Evolutionary conservation across 2,797 vertebrate genomes (phyloP).

Genomic region (Sebastolobus altivelis): DNA sequence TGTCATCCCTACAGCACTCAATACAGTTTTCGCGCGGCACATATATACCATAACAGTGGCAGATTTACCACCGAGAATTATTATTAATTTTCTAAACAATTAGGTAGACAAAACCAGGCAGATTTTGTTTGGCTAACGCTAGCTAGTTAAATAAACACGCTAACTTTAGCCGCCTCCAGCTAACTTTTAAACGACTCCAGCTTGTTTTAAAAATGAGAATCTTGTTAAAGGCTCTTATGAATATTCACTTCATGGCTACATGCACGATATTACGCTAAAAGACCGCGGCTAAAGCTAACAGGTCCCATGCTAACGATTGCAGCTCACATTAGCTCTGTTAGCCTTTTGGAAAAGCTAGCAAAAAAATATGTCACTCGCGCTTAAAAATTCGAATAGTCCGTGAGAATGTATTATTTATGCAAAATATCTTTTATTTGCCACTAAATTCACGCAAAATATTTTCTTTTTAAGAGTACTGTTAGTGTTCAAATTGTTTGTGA

Average conservation of each 20-base stretch:
- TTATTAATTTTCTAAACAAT: background rate
- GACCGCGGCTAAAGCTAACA: background rate
- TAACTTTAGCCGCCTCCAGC: background rate
- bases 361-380: too few species aligned
- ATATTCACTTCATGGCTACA: background rate
- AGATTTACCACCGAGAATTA: background rate
- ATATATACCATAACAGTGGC: too few species aligned
- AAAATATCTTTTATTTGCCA: background rate
- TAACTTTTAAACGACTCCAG: background rate
- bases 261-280: background rate
- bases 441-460: background rate
- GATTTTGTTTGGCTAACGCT: background rate
- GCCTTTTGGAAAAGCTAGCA: too few species aligned
- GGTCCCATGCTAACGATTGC: background rate
- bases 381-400: background rate
- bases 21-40: too few species aligned
- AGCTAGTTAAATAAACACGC: background rate
- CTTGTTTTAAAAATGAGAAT: background rate
- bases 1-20: fast-evolving
- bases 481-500: background rate
- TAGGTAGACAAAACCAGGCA: background rate
- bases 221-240: background rate
- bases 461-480: background rate
- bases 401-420: background rate
- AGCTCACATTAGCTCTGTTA: background rate